A percentile compares a stretch with the other conserved stretches of the same genome.
Conservation (phyloP, 2,888 invertebrate species). For the Nomada flava region DNA sequence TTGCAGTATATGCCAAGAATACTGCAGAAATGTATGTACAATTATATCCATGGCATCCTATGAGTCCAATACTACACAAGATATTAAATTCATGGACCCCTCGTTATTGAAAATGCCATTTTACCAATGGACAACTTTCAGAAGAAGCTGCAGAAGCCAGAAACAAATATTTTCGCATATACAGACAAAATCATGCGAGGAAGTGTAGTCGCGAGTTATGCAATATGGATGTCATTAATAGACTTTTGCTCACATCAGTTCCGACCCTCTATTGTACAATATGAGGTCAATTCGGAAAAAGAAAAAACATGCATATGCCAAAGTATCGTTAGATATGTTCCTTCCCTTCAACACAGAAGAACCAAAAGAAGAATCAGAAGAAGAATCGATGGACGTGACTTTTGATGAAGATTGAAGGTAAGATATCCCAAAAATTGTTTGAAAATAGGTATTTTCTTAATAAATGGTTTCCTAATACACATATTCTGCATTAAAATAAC, state of each 20-base stretch:
- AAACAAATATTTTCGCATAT: conserved; percentile 6
- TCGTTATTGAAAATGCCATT: not conserved
- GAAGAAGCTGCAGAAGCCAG: conserved; percentile 2
- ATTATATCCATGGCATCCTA: not conserved
- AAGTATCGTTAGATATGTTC: too few species aligned
- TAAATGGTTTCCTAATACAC: too few species aligned
- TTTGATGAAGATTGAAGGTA: too few species aligned
- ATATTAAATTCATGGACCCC: not conserved
- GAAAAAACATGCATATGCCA: too few species aligned
- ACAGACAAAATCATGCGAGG: not conserved
- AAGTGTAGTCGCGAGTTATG: not conserved
- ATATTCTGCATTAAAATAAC: too few species aligned
- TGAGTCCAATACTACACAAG: not conserved
- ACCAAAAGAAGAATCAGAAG: too few species aligned
- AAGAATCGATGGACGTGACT: too few species aligned
- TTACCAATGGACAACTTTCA: not conserved
- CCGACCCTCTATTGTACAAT: not conserved
- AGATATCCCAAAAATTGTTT: too few species aligned
- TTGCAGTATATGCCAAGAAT: conserved; percentile 11
- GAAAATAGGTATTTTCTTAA: too few species aligned
- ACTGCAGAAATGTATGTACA: conserved; percentile 3
- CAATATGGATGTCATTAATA: not conserved
- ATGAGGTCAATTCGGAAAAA: too few species aligned
- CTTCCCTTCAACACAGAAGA: too few species aligned
- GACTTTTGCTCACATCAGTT: not conserved